Evolutionary conservation across 2,888 invertebrate genomes (phyloP), one percentile per base, ranked within the genome.

Genomic region (Polyommatus icarus): DNA sequence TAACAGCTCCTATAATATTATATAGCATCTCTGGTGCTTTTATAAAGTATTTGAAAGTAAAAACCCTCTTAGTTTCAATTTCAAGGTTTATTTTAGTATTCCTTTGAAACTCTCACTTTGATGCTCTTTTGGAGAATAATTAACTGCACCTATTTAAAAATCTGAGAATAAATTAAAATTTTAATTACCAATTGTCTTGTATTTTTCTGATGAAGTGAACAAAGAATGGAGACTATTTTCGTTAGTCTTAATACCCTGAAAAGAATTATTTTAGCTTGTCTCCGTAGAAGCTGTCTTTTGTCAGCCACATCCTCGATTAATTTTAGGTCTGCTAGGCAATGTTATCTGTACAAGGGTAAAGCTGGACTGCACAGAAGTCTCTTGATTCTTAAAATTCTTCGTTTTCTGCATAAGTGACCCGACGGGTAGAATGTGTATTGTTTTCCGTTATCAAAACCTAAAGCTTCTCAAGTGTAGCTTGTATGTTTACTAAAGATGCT

Each of bases 1-100:
- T 85, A 59, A 71, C 78, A 73, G 61, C 79, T 71, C 78, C 78
- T 73, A 75, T n/a, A n/a, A n/a, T n/a, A n/a, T n/a, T n/a, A n/a
- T 80, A 78, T 79, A 79, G 40, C 61, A 79, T 77, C 72, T 61
- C 76, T 59, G 59, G 36, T 72, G 54, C 72, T 12, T 57, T 67
- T 57, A 57, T 54, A 67, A 72, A 72, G 72, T 46, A 32, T 77
- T 71, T 15, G 57, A 72, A 71, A 72, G 54, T 77, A 20, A 57
- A n/a, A 72, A 36, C 77, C 76, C 75, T 78, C 76, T 76, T 77
- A 20, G 59, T 61, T 77, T 59, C 40, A 54, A 61, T 77, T 77
- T 79, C 54, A 76, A 50, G 57, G 59, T 50, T 76, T 40, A 76
- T 40, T 77, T 57, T 71, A 71, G 72, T 50, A 73, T 73, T 73